Evolutionary conservation across 2,888 invertebrate species (phyloP), one percentile per base, ranked within the genome.

Genomic region (Tiphia femorata): DNA sequence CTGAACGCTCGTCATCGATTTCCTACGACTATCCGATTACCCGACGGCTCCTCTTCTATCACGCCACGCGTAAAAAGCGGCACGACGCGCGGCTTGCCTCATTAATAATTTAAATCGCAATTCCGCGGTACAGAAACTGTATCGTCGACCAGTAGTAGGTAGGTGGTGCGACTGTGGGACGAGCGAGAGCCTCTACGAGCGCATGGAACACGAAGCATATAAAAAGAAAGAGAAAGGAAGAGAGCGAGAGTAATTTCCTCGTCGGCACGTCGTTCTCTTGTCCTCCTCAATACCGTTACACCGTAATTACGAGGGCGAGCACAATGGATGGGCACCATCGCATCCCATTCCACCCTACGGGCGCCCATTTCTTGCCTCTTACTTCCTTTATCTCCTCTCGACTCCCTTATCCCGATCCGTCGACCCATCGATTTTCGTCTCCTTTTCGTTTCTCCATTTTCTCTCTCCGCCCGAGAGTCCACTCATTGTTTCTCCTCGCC

Each of bases 301-400:
- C 64, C 60, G 61, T 58, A 62, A 67, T 68, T 67, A 67, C 62
- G 43, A 54, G 51, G 53, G 17, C 41, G 46, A 25, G 14, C 43
- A 20, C 44, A 37, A 44, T 25, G 44, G n/a, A n/a, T n/a, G n/a
- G n/a, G n/a, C n/a, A n/a, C n/a, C n/a, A n/a, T n/a, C n/a, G n/a
- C n/a, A n/a, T n/a, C n/a, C n/a, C n/a, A n/a, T n/a, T n/a, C n/a
- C n/a, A n/a, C n/a, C n/a, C n/a, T n/a, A n/a, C n/a, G n/a, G n/a
- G 47, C 48, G 30, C 23, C 43, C 35, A 44, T 37, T 12, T 41
- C 27, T n/a, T 42, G 19, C n/a, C 8, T 10, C 42, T 42, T 27
- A 2, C 33, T 21, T 27, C 37, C 41, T 49, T 14, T 17, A 42
- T 48, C 42, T 16, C 27, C 6, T 12, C 14, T n/a, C 33, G n/a